Evolutionary conservation across 2,888 invertebrate species (phyloP).

Genomic region (Caenorhabditis angaria): DNA sequence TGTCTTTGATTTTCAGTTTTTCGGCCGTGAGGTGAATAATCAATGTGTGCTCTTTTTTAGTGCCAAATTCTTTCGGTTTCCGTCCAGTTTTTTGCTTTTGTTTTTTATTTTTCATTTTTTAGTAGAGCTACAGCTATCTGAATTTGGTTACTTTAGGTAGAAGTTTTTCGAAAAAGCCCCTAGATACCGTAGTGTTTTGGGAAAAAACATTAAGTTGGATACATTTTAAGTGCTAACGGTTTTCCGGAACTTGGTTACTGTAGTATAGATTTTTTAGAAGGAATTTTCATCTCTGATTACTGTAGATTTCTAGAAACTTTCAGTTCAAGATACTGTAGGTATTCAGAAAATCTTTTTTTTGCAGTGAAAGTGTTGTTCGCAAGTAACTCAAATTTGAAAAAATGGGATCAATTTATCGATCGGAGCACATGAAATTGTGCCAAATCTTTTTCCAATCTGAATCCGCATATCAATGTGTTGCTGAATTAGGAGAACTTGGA

Average conservation of each 20-base stretch:
- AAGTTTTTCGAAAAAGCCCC: too few relatives aligned
- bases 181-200: too few relatives aligned
- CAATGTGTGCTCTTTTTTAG: slow-evolving; percentile 1
- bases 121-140: too few relatives aligned
- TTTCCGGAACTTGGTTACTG: too few relatives aligned
- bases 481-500: slow-evolving; percentile 67
- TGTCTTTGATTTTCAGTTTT: slow-evolving; percentile 4
- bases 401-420: slow-evolving; percentile 68
- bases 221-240: too few relatives aligned
- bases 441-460: slow-evolving; percentile 71
- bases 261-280: too few relatives aligned
- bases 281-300: too few relatives aligned
- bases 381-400: background rate
- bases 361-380: background rate
- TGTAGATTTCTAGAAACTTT: too few relatives aligned
- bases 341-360: background rate
- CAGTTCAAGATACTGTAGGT: too few relatives aligned
- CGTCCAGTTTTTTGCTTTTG: background rate
- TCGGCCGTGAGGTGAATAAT: background rate
- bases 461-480: slow-evolving; percentile 67
- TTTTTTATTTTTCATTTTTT: background rate
- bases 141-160: too few relatives aligned
- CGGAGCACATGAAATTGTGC: slow-evolving; percentile 67
- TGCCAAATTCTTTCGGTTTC: too few relatives aligned
- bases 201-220: too few relatives aligned